These are phyloP conservation scores for Tridacna crocea DNA, from an alignment of 2,888 invertebrate species.

Conservation along the genomic window DNA sequence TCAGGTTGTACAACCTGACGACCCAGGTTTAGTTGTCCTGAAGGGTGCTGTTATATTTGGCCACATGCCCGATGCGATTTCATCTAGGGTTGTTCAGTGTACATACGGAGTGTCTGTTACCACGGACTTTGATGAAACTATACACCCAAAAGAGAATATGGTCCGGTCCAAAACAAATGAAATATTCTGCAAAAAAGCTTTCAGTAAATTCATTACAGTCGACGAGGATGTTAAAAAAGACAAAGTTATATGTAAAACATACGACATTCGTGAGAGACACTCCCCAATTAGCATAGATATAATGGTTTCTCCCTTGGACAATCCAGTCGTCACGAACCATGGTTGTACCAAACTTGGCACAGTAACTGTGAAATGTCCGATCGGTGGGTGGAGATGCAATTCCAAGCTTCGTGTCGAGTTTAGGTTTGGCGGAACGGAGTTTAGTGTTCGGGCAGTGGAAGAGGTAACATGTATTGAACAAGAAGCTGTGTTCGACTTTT, in stretches of 20 bases:
- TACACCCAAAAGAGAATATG: constrained; percentile 49
- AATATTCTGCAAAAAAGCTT: constrained; percentile 43
- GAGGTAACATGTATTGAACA: constrained; percentile 25
- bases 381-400: constrained; percentile 47
- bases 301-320: constrained; percentile 32
- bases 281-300: constrained; percentile 37
- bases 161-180: neutral
- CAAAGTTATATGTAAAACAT: constrained; percentile 22
- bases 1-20: neutral
- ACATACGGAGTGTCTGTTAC: constrained; percentile 44
- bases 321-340: constrained; percentile 45
- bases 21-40: constrained; percentile 46
- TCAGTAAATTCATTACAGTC: constrained; percentile 45
- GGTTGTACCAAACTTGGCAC: constrained; percentile 43
- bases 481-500: constrained; percentile 48
- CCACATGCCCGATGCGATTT: constrained; percentile 38
- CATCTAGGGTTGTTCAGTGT: constrained; percentile 33
- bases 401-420: constrained; percentile 36
- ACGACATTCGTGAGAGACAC: constrained; percentile 31
- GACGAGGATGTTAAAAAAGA: constrained; percentile 36
- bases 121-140: constrained; percentile 19
- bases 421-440: constrained; percentile 55
- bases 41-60: constrained; percentile 46
- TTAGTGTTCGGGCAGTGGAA: constrained; percentile 49
- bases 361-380: constrained; percentile 37